Percentiles rank a stretch among this genome's conserved stretches.
These are phyloP conservation scores for Drosophila dives DNA, from an alignment of 2,888 invertebrate genomes.

Conservation along the genomic window DNA sequence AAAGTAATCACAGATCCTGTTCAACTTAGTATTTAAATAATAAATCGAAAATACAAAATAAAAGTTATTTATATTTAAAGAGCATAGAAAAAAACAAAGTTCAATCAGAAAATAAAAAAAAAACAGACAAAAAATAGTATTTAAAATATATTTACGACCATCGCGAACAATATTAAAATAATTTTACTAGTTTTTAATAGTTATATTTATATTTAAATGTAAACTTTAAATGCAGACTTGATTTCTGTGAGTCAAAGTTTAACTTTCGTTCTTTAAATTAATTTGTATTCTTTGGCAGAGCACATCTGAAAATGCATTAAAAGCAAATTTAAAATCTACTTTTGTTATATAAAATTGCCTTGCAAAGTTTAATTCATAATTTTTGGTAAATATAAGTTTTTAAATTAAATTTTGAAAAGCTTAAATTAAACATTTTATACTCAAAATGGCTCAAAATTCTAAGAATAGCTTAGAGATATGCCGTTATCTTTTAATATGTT, in stretches of 20 bases:
- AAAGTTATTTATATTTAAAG: not conserved
- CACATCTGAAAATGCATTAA: not conserved
- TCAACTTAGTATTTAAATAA: not conserved
- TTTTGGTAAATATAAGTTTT: not conserved
- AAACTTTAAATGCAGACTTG: not conserved
- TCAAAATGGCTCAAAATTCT: too few relatives aligned
- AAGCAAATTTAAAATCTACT: not conserved
- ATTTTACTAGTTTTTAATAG: not conserved
- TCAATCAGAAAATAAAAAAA: not conserved
- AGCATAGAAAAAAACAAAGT: not conserved
- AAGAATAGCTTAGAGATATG: not conserved
- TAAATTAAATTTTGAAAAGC: not conserved
- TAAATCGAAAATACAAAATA: not conserved
- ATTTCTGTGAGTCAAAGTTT: not conserved
- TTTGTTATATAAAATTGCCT: not conserved
- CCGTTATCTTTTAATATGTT: not conserved
- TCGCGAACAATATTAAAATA: not conserved
- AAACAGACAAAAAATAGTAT: not conserved
- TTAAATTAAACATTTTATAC: not conserved
- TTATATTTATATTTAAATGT: rapidly evolving
- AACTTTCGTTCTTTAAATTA: not conserved
- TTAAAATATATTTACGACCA: not conserved
- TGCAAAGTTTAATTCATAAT: not conserved
- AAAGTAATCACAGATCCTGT: not conserved
- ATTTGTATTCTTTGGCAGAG: not conserved